Conservation (phyloP, 2,888 invertebrate genomes). For the Pristionchus exspectatus region DNA sequence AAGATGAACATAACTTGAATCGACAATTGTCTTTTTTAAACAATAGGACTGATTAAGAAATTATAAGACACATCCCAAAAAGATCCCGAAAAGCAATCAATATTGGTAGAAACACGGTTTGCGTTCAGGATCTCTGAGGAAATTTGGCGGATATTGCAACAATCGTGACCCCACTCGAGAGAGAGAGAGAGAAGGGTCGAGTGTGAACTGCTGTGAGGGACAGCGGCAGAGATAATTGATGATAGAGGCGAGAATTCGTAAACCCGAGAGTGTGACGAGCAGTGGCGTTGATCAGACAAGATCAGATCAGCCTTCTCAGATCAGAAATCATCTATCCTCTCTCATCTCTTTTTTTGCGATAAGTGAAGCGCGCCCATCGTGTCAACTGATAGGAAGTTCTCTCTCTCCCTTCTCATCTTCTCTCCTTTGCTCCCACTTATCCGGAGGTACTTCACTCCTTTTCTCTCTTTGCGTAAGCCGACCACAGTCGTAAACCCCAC, state of each 20-base stretch:
- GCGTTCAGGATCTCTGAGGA: too few species aligned
- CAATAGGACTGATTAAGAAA: too few species aligned
- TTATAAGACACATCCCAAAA: too few species aligned
- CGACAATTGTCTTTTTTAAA: too few species aligned
- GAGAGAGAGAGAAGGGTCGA: not conserved
- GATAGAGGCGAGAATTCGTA: conserved; percentile 25
- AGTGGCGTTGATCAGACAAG: not conserved
- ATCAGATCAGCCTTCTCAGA: conserved; percentile 20
- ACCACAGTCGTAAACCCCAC: conserved; percentile 22
- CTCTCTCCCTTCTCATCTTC: not conserved
- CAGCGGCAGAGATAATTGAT: conserved; percentile 15
- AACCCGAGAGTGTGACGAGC: not conserved
- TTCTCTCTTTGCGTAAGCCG: conserved; percentile 49
- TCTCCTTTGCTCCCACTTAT: conserved; percentile 31
- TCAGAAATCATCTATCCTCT: conserved; percentile 18
- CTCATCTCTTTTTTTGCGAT: not conserved
- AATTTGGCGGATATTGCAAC: not conserved
- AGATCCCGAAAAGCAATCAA: too few species aligned
- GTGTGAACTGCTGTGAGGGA: not conserved
- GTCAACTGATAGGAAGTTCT: not conserved
- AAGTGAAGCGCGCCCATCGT: not conserved
- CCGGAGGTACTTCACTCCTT: conserved; percentile 41
- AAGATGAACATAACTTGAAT: too few species aligned
- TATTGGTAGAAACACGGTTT: too few species aligned
- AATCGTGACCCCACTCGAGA: not conserved